Conservation (phyloP, 1,140 invertebrate species). For the Aleiodes sp. region DNA sequence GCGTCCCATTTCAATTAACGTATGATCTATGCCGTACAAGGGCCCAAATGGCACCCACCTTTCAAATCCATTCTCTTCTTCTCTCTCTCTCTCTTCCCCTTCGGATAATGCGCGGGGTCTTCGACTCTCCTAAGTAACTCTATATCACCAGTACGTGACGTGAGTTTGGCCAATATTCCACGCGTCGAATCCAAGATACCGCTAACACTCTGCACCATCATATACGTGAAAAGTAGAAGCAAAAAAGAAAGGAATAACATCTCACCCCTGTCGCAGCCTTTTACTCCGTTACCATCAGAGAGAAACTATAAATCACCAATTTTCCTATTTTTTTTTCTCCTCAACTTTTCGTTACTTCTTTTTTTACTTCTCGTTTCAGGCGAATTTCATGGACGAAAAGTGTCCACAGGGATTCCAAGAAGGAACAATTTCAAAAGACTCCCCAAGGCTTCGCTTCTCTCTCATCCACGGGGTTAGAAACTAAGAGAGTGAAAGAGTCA, state of each 20-base stretch:
- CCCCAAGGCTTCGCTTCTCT: slow-evolving; percentile 29
- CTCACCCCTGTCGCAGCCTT: slow-evolving; percentile 11
- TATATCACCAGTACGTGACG: slow-evolving; percentile 67
- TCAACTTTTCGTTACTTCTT: not conserved
- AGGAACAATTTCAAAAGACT: slow-evolving; percentile 37
- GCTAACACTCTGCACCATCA: not conserved
- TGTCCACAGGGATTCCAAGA: slow-evolving; percentile 11
- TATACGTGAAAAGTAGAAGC: not conserved
- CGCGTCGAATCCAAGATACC: slow-evolving; percentile 14
- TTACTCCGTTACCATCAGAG: not conserved
- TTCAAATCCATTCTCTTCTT: not conserved
- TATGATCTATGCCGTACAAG: slow-evolving; percentile 67
- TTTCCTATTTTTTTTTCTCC: not conserved
- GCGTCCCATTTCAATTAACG: slow-evolving; percentile 68
- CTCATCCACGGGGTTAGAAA: not conserved
- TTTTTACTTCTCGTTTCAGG: not conserved
- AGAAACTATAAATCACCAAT: slow-evolving; percentile 13
- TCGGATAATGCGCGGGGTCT: slow-evolving; percentile 53
- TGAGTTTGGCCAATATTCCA: slow-evolving; percentile 30
- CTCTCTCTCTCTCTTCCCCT: not conserved
- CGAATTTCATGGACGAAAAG: slow-evolving; percentile 23
- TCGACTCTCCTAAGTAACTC: slow-evolving; percentile 65
- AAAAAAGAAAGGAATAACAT: not conserved
- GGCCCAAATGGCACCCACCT: slow-evolving; percentile 52
- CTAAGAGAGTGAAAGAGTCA: not conserved